Conservation (phyloP, 2,113 vertebrate species). For the Centropristis striata region DNA sequence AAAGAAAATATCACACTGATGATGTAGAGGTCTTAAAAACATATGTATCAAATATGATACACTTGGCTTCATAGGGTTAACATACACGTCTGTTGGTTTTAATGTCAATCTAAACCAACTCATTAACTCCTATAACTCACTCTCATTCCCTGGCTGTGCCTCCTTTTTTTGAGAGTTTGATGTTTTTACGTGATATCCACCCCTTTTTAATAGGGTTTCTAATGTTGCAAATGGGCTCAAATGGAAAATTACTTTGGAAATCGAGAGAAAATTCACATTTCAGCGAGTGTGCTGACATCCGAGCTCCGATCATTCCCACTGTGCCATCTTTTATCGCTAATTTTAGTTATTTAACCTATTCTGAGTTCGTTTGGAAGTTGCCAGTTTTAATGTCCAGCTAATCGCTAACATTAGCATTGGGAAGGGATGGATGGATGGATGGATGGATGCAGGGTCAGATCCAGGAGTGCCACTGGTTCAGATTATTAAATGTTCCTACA, state of each 20-base stretch:
- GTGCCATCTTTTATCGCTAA: too few species aligned
- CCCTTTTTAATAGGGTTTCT: not conserved
- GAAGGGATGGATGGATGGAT: not conserved
- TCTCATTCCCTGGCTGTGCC: not conserved
- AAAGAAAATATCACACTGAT: too few species aligned
- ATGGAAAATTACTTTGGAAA: not conserved
- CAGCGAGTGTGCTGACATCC: not conserved
- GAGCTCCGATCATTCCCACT: not conserved
- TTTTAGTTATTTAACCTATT: not conserved
- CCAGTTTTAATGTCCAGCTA: constrained; percentile 1
- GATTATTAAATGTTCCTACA: not conserved
- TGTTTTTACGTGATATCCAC: not conserved
- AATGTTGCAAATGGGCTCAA: not conserved
- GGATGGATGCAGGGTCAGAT: constrained; percentile 8
- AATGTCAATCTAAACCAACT: constrained; percentile 12
- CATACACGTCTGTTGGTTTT: constrained; percentile 2
- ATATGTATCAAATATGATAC: too few species aligned
- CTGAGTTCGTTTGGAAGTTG: not conserved
- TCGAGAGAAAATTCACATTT: too few species aligned
- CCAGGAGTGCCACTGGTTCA: not conserved
- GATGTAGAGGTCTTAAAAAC: too few species aligned
- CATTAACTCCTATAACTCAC: constrained; percentile 10
- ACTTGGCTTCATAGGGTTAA: too few species aligned
- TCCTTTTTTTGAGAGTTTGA: not conserved
- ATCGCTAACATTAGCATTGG: not conserved